Conservation (phyloP, 2,113 vertebrate genomes). For the Oryzias curvinotus region DNA sequence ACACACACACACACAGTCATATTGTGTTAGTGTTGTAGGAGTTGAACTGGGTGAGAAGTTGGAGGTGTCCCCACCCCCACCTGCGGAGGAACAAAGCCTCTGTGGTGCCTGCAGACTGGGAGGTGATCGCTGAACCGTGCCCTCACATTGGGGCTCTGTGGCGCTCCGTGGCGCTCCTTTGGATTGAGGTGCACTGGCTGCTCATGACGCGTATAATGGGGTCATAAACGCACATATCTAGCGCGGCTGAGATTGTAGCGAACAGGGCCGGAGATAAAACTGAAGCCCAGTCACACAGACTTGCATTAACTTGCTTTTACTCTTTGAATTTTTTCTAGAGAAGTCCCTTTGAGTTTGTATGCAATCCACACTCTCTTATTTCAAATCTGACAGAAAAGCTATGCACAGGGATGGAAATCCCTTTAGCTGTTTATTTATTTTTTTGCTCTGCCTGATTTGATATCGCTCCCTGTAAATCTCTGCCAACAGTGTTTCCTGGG, state of each 20-base stretch:
- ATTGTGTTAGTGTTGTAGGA: slow-evolving; percentile 6
- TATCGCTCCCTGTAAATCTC: slow-evolving; percentile 17
- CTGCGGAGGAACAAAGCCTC: slow-evolving; percentile 65
- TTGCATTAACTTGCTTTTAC: slow-evolving; percentile 10
- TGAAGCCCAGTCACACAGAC: slow-evolving; percentile 6
- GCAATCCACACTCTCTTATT: slow-evolving; percentile 16
- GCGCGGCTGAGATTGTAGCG: slow-evolving; percentile 11
- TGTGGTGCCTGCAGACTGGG: slow-evolving; percentile 34
- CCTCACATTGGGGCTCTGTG: slow-evolving; percentile 33
- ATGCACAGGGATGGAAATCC: slow-evolving; percentile 33
- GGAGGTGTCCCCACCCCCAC: slow-evolving; percentile 59
- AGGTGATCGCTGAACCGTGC: slow-evolving; percentile 46
- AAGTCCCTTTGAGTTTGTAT: slow-evolving; percentile 15
- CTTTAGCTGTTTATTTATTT: slow-evolving; percentile 22
- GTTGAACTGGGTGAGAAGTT: slow-evolving; percentile 10
- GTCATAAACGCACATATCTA: slow-evolving; percentile 1
- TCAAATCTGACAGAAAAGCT: slow-evolving; percentile 23
- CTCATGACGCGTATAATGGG: slow-evolving; percentile 11
- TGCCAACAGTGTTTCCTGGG: slow-evolving; percentile 18
- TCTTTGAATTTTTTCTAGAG: slow-evolving; percentile 18
- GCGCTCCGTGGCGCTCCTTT: slow-evolving; percentile 19
- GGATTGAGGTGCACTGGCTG: slow-evolving; percentile 22
- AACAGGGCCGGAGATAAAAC: slow-evolving; percentile 12
- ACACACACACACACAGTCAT: slow-evolving; percentile 1
- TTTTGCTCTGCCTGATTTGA: slow-evolving; percentile 7